Base-by-base conservation (phyloP, 2,113 vertebrate genomes). In the Catagonus wagneri region DNA sequence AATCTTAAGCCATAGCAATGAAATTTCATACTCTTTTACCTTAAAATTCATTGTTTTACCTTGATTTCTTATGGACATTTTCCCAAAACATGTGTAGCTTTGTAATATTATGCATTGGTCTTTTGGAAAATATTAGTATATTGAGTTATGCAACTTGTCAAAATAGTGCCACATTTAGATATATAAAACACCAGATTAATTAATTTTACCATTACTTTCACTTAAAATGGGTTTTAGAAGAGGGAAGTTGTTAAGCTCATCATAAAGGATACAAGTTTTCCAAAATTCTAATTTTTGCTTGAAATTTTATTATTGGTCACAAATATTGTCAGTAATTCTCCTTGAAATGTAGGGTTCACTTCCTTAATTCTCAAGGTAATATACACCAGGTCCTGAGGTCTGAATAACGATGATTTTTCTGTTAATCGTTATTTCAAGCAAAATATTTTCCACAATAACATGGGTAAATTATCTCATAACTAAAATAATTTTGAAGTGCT, bases 261-360 rank as follows among this genome's bases (percentile, higher is more conserved):
- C 15, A 10, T 66, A 83, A 17, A 68, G 54, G 9, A 27, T 2
- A 36, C 2, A 83, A n/a, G 7, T 61, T 56, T 93, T 90, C 20
- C 4, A 84, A 66, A 90, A 80, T 80, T 69, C 32, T 88, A 29
- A 39, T 83, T 85, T 86, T 89, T 75, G 34, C 20, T 75, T 84
- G 20, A 60, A 60, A 58, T 91, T 91, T 69, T 90, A 52, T 54
- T 25, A 10, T 74, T 84, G 56, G 27, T 16, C 11, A 86, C 14
- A 71, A 78, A 54, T 66, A 89, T 15, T 71, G 2, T 81, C 27
- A 75, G 12, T 71, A 75, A 22, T 56, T 91, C 34, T 87, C 36
- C 36, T 85, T 89, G 44, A 78, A 93, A 61, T 83, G 19, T 66
- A 95, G 81, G 19, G 34, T 96, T 89, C 10, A 76, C 10, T 95